A percentile compares a stretch with the other conserved stretches of the same genome.
Conservation (phyloP, 1,140 invertebrate species). For the Calosoma granatense region DNA sequence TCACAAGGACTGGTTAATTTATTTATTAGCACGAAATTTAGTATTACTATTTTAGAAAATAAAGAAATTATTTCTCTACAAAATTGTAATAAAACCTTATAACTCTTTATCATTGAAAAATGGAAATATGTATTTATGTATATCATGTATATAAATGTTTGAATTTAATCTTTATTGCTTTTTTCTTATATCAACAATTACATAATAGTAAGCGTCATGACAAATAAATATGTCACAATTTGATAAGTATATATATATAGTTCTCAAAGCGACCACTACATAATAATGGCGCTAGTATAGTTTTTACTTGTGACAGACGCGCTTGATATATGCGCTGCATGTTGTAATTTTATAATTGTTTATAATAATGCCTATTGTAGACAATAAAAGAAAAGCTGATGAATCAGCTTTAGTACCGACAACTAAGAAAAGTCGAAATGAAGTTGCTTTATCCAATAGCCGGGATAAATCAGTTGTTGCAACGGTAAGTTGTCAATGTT, state of each 20-base stretch:
- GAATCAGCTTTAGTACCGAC: slow-evolving; percentile 57
- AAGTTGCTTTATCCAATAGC: slow-evolving; percentile 50
- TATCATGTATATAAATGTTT: slow-evolving; percentile 7
- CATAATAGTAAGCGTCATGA: too few relatives aligned
- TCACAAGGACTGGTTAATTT: not conserved
- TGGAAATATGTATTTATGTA: slow-evolving; percentile 3
- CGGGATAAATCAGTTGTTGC: slow-evolving; percentile 57
- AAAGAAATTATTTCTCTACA: not conserved
- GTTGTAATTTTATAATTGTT: too few relatives aligned
- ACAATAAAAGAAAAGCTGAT: slow-evolving; percentile 56
- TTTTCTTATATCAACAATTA: too few relatives aligned
- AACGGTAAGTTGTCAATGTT: slow-evolving; percentile 35
- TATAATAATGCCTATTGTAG: slow-evolving; percentile 23
- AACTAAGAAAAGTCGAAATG: slow-evolving; percentile 58
- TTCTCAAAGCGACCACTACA: not conserved
- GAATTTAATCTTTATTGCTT: too few relatives aligned
- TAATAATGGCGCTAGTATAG: too few relatives aligned
- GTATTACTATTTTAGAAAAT: not conserved
- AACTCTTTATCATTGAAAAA: too few relatives aligned
- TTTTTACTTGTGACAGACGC: too few relatives aligned
- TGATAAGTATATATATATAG: too few relatives aligned
- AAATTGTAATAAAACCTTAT: not conserved
- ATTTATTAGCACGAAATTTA: not conserved
- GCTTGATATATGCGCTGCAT: too few relatives aligned
- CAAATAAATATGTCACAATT: too few relatives aligned